Percentiles rank a stretch among this genome's conserved stretches.
phyloP scores from a whole-genome alignment of 2,797 vertebrate species.

The Siniperca obscura region DNA sequence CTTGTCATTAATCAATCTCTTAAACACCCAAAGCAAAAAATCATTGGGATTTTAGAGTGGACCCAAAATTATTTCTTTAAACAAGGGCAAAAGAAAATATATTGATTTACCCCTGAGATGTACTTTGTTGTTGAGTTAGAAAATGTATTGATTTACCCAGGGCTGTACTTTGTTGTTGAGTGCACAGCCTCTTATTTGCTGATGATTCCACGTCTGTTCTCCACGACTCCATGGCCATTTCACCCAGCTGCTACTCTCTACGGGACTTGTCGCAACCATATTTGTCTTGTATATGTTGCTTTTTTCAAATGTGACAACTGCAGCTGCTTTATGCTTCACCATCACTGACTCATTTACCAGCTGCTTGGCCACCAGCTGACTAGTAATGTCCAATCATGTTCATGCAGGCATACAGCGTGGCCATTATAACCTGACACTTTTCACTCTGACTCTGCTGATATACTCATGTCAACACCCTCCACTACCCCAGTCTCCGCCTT shows the following conservation, averaged over 20 bases:
- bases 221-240: background rate
- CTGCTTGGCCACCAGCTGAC: background rate
- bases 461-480: background rate
- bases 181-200: constrained; percentile 19
- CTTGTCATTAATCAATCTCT: constrained; percentile 35
- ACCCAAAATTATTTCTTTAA: constrained; percentile 41
- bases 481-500: no score
- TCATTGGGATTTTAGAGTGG: constrained; percentile 15
- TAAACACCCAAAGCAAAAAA: constrained; percentile 39
- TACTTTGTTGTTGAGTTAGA: constrained; percentile 40
- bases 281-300: background rate
- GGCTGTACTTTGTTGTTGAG: constrained; percentile 18
- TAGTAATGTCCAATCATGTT: background rate
- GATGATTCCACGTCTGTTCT: constrained; percentile 20
- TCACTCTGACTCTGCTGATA: background rate
- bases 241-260: background rate
- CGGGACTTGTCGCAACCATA: background rate
- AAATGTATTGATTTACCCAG: constrained; percentile 46
- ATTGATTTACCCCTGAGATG: constrained; percentile 51
- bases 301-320: background rate
- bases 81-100: constrained; percentile 26
- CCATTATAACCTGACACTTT: background rate
- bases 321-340: background rate
- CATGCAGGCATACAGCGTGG: background rate
- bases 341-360: constrained; percentile 2